A percentile compares a stretch with the other conserved stretches of the same genome.
Evolutionary conservation across 2,888 invertebrate species (phyloP).

Genomic region (Pomacea canaliculata): DNA sequence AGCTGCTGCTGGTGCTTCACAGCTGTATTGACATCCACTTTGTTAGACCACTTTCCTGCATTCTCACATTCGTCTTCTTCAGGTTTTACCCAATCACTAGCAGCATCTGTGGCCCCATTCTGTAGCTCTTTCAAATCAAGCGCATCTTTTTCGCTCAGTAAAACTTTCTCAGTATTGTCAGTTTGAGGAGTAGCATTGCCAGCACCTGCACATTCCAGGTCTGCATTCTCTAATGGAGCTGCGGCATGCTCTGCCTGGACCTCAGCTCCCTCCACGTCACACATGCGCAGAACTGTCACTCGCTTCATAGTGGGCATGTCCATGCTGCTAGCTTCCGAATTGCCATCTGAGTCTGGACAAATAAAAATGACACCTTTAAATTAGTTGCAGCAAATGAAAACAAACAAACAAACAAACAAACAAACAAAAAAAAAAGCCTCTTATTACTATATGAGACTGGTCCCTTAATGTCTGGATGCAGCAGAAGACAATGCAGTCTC

Average conservation of each 20-base stretch:
- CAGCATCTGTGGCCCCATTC: background rate
- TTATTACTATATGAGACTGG: no score
- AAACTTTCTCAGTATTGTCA: background rate
- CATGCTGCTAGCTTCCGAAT: constrained; percentile 12
- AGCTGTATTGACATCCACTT: no score
- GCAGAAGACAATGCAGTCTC: no score
- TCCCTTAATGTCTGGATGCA: no score
- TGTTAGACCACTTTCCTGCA: background rate
- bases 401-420: no score
- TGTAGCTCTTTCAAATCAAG: background rate
- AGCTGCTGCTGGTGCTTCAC: background rate
- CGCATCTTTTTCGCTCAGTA: background rate
- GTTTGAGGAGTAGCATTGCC: background rate
- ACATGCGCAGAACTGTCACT: constrained; percentile 13
- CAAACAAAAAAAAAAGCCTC: no score
- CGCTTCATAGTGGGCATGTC: constrained; percentile 10
- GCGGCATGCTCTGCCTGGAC: background rate
- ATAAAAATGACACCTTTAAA: background rate
- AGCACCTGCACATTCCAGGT: background rate
- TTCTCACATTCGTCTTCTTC: background rate
- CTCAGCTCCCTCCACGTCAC: constrained; percentile 15
- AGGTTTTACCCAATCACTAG: background rate
- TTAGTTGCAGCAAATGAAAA: no score
- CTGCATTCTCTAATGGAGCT: background rate
- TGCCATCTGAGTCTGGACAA: constrained; percentile 19